Evolutionary conservation across 2,888 invertebrate genomes (phyloP).

Genomic region (Ligdia adustata): DNA sequence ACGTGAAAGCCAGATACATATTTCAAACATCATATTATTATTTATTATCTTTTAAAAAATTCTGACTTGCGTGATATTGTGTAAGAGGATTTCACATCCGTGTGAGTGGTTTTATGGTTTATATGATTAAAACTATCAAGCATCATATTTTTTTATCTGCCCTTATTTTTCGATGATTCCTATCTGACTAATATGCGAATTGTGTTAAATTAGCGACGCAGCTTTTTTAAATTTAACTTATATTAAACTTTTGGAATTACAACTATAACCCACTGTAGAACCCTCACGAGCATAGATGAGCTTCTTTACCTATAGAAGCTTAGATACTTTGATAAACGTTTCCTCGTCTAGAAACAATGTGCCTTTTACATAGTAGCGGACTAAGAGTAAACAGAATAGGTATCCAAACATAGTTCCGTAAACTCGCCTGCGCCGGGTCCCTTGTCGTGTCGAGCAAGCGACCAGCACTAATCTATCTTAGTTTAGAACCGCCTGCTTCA

Average conservation of each 20-base stretch:
- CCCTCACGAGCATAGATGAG: too few relatives aligned
- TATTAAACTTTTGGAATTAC: too few relatives aligned
- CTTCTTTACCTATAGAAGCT: neutral
- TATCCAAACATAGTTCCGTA: constrained; percentile 48
- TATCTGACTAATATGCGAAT: too few relatives aligned
- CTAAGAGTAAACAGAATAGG: constrained; percentile 48
- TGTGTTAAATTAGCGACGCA: too few relatives aligned
- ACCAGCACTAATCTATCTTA: constrained; percentile 71
- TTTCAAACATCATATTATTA: constrained; percentile 45
- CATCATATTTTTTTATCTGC: too few relatives aligned
- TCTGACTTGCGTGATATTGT: constrained; percentile 37
- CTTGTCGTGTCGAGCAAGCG: constrained; percentile 49
- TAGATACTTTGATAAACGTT: constrained; percentile 2
- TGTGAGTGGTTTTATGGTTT: too few relatives aligned
- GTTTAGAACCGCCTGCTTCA: constrained; percentile 61
- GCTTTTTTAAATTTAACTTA: too few relatives aligned
- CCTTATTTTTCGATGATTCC: too few relatives aligned
- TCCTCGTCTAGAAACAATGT: constrained; percentile 1
- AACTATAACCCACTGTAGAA: too few relatives aligned
- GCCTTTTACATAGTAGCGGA: constrained; percentile 14
- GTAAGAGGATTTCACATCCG: constrained; percentile 31
- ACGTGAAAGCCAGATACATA: constrained; percentile 55
- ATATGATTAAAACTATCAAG: too few relatives aligned
- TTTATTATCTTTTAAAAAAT: constrained; percentile 33
- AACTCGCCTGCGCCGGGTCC: constrained; percentile 39